Conservation (phyloP, 2,113 vertebrate species). For the Todiramphus chloris region DNA sequence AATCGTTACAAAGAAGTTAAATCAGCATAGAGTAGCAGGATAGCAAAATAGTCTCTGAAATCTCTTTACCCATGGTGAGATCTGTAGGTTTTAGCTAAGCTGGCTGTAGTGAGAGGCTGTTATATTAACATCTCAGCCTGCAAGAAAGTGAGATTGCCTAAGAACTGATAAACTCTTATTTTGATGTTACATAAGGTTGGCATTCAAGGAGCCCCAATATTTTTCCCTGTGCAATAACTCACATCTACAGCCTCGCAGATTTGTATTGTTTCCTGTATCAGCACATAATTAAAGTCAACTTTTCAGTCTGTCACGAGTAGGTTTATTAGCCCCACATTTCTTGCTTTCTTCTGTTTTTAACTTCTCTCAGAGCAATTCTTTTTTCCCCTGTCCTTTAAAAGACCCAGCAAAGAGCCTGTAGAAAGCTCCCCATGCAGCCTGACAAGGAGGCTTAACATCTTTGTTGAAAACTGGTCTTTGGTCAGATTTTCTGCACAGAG, state of each 20-base stretch:
- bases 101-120: background rate
- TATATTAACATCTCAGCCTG: background rate
- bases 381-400: background rate
- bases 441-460: conserved; percentile 5
- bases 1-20: background rate
- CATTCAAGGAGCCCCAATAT: background rate
- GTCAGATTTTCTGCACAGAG: background rate
- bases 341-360: conserved; percentile 6
- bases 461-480: background rate
- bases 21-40: background rate
- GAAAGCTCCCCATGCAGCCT: background rate
- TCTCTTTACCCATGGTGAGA: background rate
- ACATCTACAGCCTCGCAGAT: background rate
- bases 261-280: background rate
- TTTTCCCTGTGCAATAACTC: background rate
- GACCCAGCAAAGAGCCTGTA: background rate
- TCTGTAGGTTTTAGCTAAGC: background rate
- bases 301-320: background rate
- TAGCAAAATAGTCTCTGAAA: background rate
- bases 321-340: background rate
- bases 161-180: background rate
- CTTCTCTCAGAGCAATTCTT: background rate
- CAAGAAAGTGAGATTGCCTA: background rate
- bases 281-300: background rate
- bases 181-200: background rate